Evolutionary conservation across 2,888 invertebrate genomes (phyloP), one percentile per base, ranked within the genome.

Genomic region (Archips crataeganus): DNA sequence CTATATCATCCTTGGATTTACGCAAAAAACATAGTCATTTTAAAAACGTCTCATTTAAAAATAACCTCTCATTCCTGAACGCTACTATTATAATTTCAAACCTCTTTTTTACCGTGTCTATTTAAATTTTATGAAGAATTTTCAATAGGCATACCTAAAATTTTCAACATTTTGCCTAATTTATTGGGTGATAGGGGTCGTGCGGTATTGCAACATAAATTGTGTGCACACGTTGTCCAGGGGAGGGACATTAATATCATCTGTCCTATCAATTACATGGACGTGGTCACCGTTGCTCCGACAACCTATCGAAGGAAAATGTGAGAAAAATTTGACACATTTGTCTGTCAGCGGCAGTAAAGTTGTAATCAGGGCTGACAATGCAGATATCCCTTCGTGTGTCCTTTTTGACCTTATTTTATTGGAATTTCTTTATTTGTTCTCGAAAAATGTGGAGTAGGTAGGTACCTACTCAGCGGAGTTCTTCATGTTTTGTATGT

Each of bases 221-320:
- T 90, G 86, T 82, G 87, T 81, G 82, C 90, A 90, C 90, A 85
- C 88, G 86, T 85, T 88, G 86, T 80, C 78, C 78, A 78, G 80
- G 85, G 84, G 85, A 75, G 80, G 83, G 84, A 85, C 89, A 90
- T 91, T 91, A 91, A 91, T 91, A 91, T 90, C 88, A 86, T 86
- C 86, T 88, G 90, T 88, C 90, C 91, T 89, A 92, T 92, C 91
- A 92, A 92, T 92, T 92, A 91, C 85, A 81, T 75, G 78, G 81
- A 79, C 84, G 87, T 85, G 91, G 90, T 89, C 88, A 88, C 86
- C 85, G 84, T 84, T 83, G 81, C 78, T 82, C 77, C 84, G 87
- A 89, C 87, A 85, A 82, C 84, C 84, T 84, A 87, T 88, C 85
- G 85, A 84, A 85, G 84, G 85, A 86, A 89, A 85, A 85, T 87